Evolutionary conservation across 2,797 vertebrate species (phyloP), one percentile per base, ranked within the genome.

Genomic region (Okamejei kenojei): DNA sequence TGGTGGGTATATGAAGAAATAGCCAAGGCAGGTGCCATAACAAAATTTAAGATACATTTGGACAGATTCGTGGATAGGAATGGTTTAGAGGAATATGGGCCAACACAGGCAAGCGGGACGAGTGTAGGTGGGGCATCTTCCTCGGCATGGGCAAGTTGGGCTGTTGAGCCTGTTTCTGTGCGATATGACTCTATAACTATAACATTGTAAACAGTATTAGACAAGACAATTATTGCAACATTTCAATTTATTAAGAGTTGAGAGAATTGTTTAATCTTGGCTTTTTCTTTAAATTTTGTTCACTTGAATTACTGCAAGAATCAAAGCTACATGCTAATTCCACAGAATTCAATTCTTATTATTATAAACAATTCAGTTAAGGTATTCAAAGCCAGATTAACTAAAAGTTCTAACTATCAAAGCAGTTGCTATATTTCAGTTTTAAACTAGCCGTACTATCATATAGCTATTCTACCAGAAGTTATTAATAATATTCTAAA

Each of bases 401-500:
- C 58, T 63, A 86, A 63, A 15, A 19, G 38, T 26, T 73, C 17
- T 68, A 26, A 88, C 84, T 15, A n/a, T 61, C 61, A 58, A 63
- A 29, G 65, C 86, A 90, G 88, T 10, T 29, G 38, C 19, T 74
- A 45, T 10, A 54, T 0, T 29, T 45, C 68, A 74, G 21, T 32
- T 11, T 68, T 90, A 45, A 74, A 45, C 10, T 54, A 13, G 5
- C 73, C 88, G 5, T 17, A 26, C 32, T 90, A 29, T 23, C n/a
- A 94, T 0, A 11, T 79, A 94, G 74, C 84, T 61, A 77, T 84
- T 93, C 86, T 93, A 94, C 94, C 93, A 93, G 93, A 93, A 93
- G 93, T 93, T 94, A 93, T 93, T 95, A 94, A 94, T 93, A 94
- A 26, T 23, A 94, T 93, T 86, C 93, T 93, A 86, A 93, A 54